Percentiles rank a stretch among this genome's conserved stretches.
Evolutionary conservation across 2,113 vertebrate species (phyloP).

Genomic region (Pangasianodon hypophthalmus): DNA sequence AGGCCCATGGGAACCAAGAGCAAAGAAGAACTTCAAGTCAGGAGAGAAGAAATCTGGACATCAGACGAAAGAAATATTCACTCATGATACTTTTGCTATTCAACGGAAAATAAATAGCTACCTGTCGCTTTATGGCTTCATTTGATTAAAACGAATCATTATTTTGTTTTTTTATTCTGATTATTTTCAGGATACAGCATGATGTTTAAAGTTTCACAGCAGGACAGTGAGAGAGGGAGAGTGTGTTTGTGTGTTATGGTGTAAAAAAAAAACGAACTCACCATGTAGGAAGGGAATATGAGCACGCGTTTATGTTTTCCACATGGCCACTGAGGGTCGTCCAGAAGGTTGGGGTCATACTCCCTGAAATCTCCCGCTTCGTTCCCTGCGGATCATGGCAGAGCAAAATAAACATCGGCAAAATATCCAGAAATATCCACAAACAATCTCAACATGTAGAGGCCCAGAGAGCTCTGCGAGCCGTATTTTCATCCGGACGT

Average conservation of each 20-base stretch:
- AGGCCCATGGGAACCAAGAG: not conserved
- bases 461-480: not conserved
- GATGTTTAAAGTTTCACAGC: not conserved
- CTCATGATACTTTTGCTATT: too few species aligned
- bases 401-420: conserved; percentile 38
- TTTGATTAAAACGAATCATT: too few species aligned
- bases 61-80: not conserved
- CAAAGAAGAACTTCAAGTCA: not conserved
- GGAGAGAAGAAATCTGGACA: not conserved
- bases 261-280: conserved; percentile 64
- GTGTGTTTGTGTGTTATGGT: not conserved
- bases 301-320: conserved; percentile 97
- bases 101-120: not conserved
- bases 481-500: too few species aligned
- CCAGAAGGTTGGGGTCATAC: conserved; percentile 95
- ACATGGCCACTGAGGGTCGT: conserved; percentile 98
- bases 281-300: conserved; percentile 98
- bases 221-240: not conserved
- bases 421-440: not conserved
- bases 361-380: conserved; percentile 88
- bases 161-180: too few species aligned
- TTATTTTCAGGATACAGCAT: not conserved
- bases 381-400: conserved; percentile 77
- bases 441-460: not conserved
- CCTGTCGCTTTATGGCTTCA: not conserved